Evolutionary conservation across 2,113 vertebrate species (phyloP), one percentile per base, ranked within the genome.

Genomic region (Silurus asotus): DNA sequence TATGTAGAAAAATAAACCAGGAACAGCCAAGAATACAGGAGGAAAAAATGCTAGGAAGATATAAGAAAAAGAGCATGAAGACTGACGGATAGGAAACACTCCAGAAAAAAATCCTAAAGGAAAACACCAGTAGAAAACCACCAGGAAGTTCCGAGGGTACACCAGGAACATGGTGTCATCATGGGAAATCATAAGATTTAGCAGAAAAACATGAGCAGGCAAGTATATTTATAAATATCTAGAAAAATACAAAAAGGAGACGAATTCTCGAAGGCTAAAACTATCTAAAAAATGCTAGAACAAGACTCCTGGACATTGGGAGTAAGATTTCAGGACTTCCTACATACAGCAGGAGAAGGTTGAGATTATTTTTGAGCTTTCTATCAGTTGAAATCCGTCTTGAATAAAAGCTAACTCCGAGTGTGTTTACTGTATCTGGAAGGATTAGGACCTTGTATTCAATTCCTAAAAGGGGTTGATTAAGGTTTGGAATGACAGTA

Each of bases 401-500:
- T 62, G 65, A 28, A 69, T 74, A 20, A 49, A 74, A 45, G 6
- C 23, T 14, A 28, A 56, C 75, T 23, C 20, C 9, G 23, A 48
- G 4, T 25, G 2, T 28, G 55, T 37, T 20, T 11, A n/a, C 56
- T 13, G 28, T 61, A 61, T 25, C 53, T 19, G 55, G 8, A 17
- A 17, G 76, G 76, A 78, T 78, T 78, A 78, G 14, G 8, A 37
- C 76, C 37, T 13, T 15, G 74, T 25, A 2, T 77, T 55, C 55
- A 78, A 15, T 5, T 10, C 53, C 75, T 37, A 37, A 56, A 76
- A 76, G 69, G 25, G 74, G 53, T 55, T 14, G 55, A 77, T 28
- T 56, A 17, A 59, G 77, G 55, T 59, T 59, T 79, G 10, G 53
- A 37, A 59, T 79, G 37, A 45, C 77, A 79, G 77, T 78, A 59